Percentiles rank a stretch among this genome's conserved stretches.
These are phyloP conservation scores for Odocoileus hemionus DNA, from an alignment of 2,113 vertebrate genomes.

Conservation along the genomic window DNA sequence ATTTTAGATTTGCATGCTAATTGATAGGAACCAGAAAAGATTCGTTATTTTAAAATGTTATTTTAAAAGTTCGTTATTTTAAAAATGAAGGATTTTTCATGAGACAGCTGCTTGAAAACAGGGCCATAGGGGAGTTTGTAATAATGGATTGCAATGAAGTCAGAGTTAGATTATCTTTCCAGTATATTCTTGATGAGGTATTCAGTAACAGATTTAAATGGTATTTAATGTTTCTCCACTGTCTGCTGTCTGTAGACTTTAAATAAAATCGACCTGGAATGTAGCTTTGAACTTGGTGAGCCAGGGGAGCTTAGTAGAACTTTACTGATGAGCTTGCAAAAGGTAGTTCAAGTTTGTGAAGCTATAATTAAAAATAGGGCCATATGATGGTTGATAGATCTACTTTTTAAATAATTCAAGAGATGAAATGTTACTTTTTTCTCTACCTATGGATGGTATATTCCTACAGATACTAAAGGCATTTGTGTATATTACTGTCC, in stretches of 20 bases:
- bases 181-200: constrained; percentile 72
- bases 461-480: not conserved
- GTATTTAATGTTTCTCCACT: constrained; percentile 76
- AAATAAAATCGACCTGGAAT: constrained; percentile 80
- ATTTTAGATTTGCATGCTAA: constrained; percentile 54
- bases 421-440: constrained; percentile 57
- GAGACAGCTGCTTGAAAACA: constrained; percentile 39
- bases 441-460: not conserved
- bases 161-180: constrained; percentile 65
- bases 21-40: not conserved
- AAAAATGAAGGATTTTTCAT: constrained; percentile 49
- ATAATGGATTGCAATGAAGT: constrained; percentile 69
- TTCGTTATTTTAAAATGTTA: constrained; percentile 49
- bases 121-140: constrained; percentile 69
- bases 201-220: constrained; percentile 80
- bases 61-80: constrained; percentile 27
- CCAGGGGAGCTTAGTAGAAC: constrained; percentile 55
- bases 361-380: constrained; percentile 73
- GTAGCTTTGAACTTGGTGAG: constrained; percentile 75
- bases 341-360: constrained; percentile 66
- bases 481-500: constrained; percentile 50
- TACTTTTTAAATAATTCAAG: constrained; percentile 76
- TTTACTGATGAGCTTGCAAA: constrained; percentile 71
- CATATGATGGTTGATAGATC: constrained; percentile 52
- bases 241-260: constrained; percentile 72